These are phyloP conservation scores for Spodoptera frugiperda DNA, from an alignment of 1,140 invertebrate genomes.

Conservation along the genomic window DNA sequence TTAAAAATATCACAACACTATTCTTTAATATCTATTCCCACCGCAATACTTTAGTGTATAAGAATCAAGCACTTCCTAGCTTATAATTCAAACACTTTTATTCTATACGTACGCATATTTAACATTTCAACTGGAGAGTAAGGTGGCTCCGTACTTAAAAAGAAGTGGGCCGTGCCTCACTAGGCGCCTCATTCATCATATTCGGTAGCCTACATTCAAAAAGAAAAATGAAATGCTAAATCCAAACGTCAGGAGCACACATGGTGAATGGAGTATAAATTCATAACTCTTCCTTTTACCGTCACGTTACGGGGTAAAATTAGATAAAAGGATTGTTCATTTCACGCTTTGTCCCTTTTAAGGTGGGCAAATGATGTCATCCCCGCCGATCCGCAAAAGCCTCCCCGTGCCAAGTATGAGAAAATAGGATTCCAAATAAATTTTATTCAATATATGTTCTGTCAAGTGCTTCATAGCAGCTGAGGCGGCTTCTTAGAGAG, in stretches of 20 bases:
- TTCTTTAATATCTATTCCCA: too few species aligned
- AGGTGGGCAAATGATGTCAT: constrained; percentile 21
- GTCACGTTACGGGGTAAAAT: constrained; percentile 22
- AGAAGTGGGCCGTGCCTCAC: constrained; percentile 34
- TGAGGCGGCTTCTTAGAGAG: too few species aligned
- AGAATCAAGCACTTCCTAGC: not conserved
- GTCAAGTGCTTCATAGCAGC: not conserved
- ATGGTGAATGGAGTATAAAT: constrained; percentile 2
- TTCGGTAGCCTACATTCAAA: constrained; percentile 36
- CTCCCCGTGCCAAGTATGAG: not conserved
- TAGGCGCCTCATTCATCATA: constrained; percentile 38
- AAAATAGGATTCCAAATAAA: constrained; percentile 19
- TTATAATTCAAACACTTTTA: constrained; percentile 1
- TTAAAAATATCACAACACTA: too few species aligned
- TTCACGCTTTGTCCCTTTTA: constrained; percentile 36
- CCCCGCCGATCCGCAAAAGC: constrained; percentile 18
- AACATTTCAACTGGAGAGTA: constrained; percentile 16
- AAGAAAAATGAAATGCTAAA: constrained; percentile 30
- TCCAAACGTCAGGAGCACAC: constrained; percentile 29
- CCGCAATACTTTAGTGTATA: not conserved
- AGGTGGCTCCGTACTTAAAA: constrained; percentile 28
- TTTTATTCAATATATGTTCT: not conserved
- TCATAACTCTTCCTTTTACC: constrained; percentile 30
- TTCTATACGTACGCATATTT: not conserved
- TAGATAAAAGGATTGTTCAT: constrained; percentile 24